Base-by-base conservation (phyloP, 1,140 invertebrate species). In the Callitettix versicolor region DNA sequence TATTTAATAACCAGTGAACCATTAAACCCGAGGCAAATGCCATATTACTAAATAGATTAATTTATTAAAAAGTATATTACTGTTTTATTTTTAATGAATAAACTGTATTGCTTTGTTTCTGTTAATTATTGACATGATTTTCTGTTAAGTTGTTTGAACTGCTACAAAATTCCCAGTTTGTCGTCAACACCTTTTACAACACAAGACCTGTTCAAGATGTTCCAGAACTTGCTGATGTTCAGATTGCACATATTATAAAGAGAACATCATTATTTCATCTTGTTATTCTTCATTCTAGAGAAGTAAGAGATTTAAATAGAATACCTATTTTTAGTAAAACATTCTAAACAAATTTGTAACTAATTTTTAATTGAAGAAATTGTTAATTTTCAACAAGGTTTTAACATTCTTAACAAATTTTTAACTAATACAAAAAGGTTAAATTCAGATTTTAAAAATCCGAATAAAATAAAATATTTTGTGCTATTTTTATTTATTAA, bases 211-310 rank as follows among this genome's bases (percentile, higher is more conserved):
- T 2, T 3, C 48, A 51, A 17, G 11, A 14, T 7, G 33, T 51
- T 15, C 34, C 48, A 17, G 48, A 51, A 20, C 34, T 51, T 14
- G 11, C 34, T 26, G 7, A 51, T 20, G 22, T 51, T 51, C 30
- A 34, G 34, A 51, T 38, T 38, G 51, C n/a, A n/a, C 11, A 42
- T 22, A 24, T 53, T 43, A 6, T 53, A 20, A 4, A 20, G 15
- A 42, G 42, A 20, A 53, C n/a, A 43, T 14, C 24, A 2, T 41
- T 38, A 20, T 42, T 43, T 36, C 51, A 43, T 40, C n/a, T 53
- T 12, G 51, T 43, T 17, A 43, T 53, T n/a, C 33, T 53, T 42
- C 51, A 53, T 43, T 15, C 40, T 36, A 53, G 51, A 43, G 51
- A 53, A 38, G 51, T 53, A 22, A n/a, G 38, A 9, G 20, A 20